Evolutionary conservation across 1,140 invertebrate species (phyloP), one percentile per base, ranked within the genome.

Genomic region (Popillia japonica): DNA sequence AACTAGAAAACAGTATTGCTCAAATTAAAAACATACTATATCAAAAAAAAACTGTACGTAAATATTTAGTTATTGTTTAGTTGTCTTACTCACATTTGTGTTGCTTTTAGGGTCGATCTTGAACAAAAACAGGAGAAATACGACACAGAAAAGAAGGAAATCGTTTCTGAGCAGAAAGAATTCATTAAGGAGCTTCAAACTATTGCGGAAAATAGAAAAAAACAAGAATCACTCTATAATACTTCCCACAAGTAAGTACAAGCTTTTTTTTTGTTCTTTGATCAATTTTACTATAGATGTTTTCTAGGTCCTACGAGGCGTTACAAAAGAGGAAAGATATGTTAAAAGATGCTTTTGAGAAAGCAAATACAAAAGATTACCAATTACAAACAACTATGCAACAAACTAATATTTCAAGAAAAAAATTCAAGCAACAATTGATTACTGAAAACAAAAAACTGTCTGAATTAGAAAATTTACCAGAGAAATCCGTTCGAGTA

Each of bases 1-100:
- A 92, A 81, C 83, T 91, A 3, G 94, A 97, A 83, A 99, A 99
- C 85, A 88, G 89, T 22, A 88, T 94, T 7, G 89, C 91, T 8
- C 87, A 89, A 27, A 90, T 90, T 6, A 92, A 92, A 82, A 95
- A 95, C 87, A 89, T 90, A 81, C 81, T 94, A 4, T 90, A 90
- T 79, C 95, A 96, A 85, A 91, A 91, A n/a, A 82, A 89, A 91
- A 83, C 90, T 92, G 89, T 93, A 87, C 87, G 88, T 88, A 64
- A 14, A 20, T 27, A 77, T 40, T 40, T 17, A 34, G 48, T 74
- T 72, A 74, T 61, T 76, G 41, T 78, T 23, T 76, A 0, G 27
- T 34, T 34, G 27, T 34, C 78, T 64, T 73, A 27, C 72, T 75
- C 42, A 76, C 40, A 20, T 17, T 17, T n/a, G 17, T n/a, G 1